phyloP scores from a whole-genome alignment of 2,113 vertebrate species.

The Sinocyclocheilus anophthalmus region DNA sequence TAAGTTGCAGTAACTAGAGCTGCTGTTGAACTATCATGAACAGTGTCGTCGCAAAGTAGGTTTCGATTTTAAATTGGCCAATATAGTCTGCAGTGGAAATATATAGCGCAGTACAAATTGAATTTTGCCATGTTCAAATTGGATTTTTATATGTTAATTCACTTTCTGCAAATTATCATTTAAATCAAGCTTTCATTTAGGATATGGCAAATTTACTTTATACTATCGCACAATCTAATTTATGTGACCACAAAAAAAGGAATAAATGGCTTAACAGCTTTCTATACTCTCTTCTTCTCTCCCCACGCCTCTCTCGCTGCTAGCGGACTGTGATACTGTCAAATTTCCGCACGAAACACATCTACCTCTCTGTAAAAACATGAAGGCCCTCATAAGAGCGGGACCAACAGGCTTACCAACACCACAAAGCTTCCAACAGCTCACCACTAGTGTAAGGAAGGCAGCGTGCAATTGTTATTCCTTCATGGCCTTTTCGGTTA shows the following conservation, averaged over 20 bases:
- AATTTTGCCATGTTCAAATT: not conserved
- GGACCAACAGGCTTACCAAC: slow-evolving; percentile 33
- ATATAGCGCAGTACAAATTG: slow-evolving; percentile 15
- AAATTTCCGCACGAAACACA: not conserved
- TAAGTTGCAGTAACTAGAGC: not conserved
- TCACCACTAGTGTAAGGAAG: slow-evolving; percentile 8
- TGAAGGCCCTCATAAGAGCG: slow-evolving; percentile 21
- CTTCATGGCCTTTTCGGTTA: slow-evolving; percentile 34
- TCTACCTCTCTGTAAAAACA: slow-evolving; percentile 30
- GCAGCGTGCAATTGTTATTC: slow-evolving; percentile 39
- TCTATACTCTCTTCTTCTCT: not conserved
- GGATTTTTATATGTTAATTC: slow-evolving; percentile 15
- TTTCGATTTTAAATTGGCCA: slow-evolving; percentile 7
- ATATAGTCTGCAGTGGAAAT: slow-evolving; percentile 8
- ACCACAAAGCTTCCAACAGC: slow-evolving; percentile 31
- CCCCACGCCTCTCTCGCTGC: not conserved
- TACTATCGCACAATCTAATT: not conserved
- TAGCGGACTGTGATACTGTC: slow-evolving; percentile 1
- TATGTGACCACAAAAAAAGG: slow-evolving; percentile 4
- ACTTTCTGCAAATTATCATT: slow-evolving; percentile 18
- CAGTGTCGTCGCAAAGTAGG: not conserved
- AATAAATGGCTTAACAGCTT: slow-evolving; percentile 15
- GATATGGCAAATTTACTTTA: slow-evolving; percentile 13
- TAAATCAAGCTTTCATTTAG: slow-evolving; percentile 3
- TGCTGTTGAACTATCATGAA: slow-evolving; percentile 9